Evolutionary conservation across 2,888 invertebrate genomes (phyloP).

Genomic region (Suillia variegata): DNA sequence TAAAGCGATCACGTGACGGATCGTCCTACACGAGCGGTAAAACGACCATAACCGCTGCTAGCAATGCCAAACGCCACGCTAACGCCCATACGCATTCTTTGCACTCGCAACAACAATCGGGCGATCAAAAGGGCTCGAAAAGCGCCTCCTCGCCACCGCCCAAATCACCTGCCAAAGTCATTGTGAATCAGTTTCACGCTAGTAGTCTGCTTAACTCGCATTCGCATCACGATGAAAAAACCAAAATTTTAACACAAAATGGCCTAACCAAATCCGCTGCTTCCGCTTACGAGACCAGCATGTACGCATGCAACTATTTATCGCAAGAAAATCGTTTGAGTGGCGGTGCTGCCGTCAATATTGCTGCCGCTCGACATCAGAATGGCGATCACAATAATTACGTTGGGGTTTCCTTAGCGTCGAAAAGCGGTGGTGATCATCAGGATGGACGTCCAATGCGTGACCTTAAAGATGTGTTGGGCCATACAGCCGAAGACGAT

Average conservation of each 20-base stretch:
- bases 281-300: constrained; percentile 49
- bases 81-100: constrained; percentile 16
- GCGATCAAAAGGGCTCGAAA: constrained; percentile 6
- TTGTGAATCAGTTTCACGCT: constrained; percentile 59
- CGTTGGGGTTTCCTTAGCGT: constrained; percentile 43
- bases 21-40: constrained; percentile 35
- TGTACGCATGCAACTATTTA: constrained; percentile 51
- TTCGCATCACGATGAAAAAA: constrained; percentile 47
- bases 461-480: constrained; percentile 19
- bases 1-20: constrained; percentile 58
- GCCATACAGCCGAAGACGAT: constrained; percentile 46
- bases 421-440: constrained; percentile 19
- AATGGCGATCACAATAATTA: constrained; percentile 38
- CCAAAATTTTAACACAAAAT: constrained; percentile 50
- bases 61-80: constrained; percentile 30
- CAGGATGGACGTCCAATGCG: constrained; percentile 10
- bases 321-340: constrained; percentile 36
- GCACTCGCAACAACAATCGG: constrained; percentile 16
- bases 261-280: constrained; percentile 51
- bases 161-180: constrained; percentile 48
- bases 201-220: constrained; percentile 54
- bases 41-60: constrained; percentile 24
- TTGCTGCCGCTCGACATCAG: constrained; percentile 15
- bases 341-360: neutral
- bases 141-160: neutral